A percentile compares a stretch with the other conserved stretches of the same genome.
phyloP scores from a whole-genome alignment of 2,113 vertebrate species.

The Fulica atra region DNA sequence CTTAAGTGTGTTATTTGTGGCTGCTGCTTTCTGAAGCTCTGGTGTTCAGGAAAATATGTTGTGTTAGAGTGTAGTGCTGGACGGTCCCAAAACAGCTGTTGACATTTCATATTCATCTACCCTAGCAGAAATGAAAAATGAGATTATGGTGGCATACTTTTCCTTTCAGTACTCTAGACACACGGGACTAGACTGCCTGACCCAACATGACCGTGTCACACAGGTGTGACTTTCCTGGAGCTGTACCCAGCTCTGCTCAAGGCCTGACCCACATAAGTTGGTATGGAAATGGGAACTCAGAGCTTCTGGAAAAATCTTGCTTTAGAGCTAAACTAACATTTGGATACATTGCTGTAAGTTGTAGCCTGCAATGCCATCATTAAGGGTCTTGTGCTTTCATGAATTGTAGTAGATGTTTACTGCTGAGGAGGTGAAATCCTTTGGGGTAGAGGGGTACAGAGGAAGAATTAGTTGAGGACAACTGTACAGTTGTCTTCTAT shows the following conservation, averaged over 20 bases:
- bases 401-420: not conserved
- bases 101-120: slow-evolving; percentile 2
- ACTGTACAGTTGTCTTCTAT: not conserved
- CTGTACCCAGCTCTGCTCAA: not conserved
- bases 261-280: not conserved
- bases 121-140: slow-evolving; percentile 16
- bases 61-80: not conserved
- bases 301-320: not conserved
- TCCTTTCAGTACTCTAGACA: not conserved
- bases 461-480: not conserved
- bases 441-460: not conserved
- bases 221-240: not conserved
- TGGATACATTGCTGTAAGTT: not conserved
- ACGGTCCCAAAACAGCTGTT: slow-evolving; percentile 26
- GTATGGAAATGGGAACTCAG: not conserved
- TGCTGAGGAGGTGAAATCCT: not conserved
- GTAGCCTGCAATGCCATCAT: not conserved
- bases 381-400: not conserved
- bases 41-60: not conserved
- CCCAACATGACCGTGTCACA: not conserved
- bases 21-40: not conserved
- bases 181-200: not conserved
- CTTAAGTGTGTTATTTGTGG: not conserved
- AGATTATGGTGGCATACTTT: not conserved
- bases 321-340: not conserved